These are phyloP conservation scores for Mirounga angustirostris DNA, from an alignment of 2,113 vertebrate genomes.

Conservation along the genomic window DNA sequence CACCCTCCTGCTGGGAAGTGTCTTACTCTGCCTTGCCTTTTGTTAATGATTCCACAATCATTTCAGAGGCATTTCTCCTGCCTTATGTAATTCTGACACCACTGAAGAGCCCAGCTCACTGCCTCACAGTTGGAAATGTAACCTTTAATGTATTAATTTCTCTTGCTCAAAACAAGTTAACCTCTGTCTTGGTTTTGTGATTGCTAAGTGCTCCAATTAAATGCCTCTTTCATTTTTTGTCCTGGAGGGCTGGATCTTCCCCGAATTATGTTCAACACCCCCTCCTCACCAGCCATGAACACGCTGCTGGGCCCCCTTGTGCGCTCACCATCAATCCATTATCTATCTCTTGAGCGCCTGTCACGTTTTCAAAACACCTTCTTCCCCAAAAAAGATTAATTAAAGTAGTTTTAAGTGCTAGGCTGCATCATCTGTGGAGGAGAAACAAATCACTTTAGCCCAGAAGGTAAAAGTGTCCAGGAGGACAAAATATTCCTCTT, in stretches of 20 bases:
- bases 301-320: conserved; percentile 70
- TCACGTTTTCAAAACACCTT: conserved; percentile 84
- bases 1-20: conserved; percentile 93
- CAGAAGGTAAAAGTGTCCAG: conserved; percentile 58
- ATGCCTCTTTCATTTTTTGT: conserved; percentile 90
- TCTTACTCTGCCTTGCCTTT: conserved; percentile 92
- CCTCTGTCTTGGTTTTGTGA: conserved; percentile 93
- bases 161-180: conserved; percentile 95
- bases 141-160: conserved; percentile 95
- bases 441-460: conserved; percentile 77
- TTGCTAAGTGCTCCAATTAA: conserved; percentile 94
- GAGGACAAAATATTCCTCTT: conserved; percentile 58
- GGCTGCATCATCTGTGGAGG: conserved; percentile 73
- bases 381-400: conserved; percentile 85
- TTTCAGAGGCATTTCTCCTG: conserved; percentile 92
- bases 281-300: conserved; percentile 81
- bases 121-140: conserved; percentile 93
- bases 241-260: conserved; percentile 89
- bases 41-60: conserved; percentile 93
- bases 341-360: conserved; percentile 86
- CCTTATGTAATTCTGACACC: conserved; percentile 92
- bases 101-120: conserved; percentile 88
- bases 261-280: conserved; percentile 82
- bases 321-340: conserved; percentile 84
- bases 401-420: conserved; percentile 83